Evolutionary conservation across 2,113 vertebrate species (phyloP).

Genomic region (Reinhardtius hippoglossoides): DNA sequence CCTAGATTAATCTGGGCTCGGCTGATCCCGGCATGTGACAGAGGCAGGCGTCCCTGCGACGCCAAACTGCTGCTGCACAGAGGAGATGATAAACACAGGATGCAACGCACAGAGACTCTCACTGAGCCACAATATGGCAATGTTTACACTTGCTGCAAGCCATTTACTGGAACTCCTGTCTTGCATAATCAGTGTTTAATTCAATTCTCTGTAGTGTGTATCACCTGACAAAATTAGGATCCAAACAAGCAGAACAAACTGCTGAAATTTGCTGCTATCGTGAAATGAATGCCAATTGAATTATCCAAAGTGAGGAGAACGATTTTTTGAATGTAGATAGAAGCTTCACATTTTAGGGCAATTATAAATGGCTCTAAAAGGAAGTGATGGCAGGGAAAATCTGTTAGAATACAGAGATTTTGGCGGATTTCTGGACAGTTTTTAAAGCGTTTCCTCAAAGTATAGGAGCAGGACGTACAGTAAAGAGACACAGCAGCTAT

Average conservation of each 20-base stretch:
- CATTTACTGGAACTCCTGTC: conserved; percentile 63
- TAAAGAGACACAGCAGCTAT: not conserved
- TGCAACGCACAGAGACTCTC: conserved; percentile 47
- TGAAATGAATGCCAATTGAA: conserved; percentile 19
- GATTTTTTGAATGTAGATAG: conserved; percentile 24
- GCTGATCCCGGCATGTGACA: conserved; percentile 43
- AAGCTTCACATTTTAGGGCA: conserved; percentile 1
- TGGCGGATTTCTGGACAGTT: not conserved
- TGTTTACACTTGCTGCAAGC: conserved; percentile 76
- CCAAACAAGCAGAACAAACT: conserved; percentile 59
- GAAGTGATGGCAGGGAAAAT: not conserved
- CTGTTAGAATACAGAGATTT: conserved; percentile 1
- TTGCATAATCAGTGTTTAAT: conserved; percentile 71
- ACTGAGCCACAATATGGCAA: conserved; percentile 70
- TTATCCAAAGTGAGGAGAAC: conserved; percentile 29
- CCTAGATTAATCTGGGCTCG: conserved; percentile 69
- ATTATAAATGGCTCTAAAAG: conserved; percentile 9
- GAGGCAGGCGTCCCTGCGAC: conserved; percentile 28
- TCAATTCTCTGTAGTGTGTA: conserved; percentile 57
- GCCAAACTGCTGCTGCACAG: conserved; percentile 31
- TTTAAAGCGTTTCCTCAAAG: not conserved
- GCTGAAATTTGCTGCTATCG: conserved; percentile 11
- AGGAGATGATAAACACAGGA: conserved; percentile 57
- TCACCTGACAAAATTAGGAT: conserved; percentile 67
- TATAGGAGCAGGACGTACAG: not conserved